These are phyloP conservation scores for Coreius guichenoti DNA, from an alignment of 2,797 vertebrate genomes.

Conservation along the genomic window DNA sequence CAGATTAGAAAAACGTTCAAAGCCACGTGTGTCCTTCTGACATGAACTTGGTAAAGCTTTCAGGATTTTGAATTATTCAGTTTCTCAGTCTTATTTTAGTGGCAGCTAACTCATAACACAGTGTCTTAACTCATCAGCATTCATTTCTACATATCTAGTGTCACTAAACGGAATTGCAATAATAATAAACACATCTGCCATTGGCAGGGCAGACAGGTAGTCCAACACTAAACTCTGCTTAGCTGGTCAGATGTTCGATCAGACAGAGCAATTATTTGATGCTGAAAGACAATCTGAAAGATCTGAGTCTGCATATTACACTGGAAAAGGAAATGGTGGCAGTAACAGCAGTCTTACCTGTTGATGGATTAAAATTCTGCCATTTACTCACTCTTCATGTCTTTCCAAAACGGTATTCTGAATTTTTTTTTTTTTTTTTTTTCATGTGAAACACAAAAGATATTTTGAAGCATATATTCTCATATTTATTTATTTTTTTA, in stretches of 20 bases:
- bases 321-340: neutral
- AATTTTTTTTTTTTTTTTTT: neutral
- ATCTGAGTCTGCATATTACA: neutral
- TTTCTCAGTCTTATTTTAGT: neutral
- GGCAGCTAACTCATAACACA: too few relatives aligned
- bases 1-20: neutral
- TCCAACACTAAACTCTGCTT: too few relatives aligned
- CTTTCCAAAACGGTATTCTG: neutral
- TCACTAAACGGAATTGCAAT: neutral
- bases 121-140: neutral
- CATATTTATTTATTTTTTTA: neutral
- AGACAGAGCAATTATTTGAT: neutral
- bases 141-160: neutral
- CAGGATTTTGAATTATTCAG: conserved; percentile 50
- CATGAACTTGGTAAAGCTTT: conserved; percentile 39
- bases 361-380: neutral
- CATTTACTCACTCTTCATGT: neutral
- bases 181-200: neutral
- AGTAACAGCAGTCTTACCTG: neutral
- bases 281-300: neutral
- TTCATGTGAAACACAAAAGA: neutral
- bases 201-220: neutral
- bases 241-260: neutral
- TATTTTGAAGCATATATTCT: neutral
- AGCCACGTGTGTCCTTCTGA: neutral